phyloP scores from a whole-genome alignment of 2,113 vertebrate genomes.

The Lycocorax pyrrhopterus region DNA sequence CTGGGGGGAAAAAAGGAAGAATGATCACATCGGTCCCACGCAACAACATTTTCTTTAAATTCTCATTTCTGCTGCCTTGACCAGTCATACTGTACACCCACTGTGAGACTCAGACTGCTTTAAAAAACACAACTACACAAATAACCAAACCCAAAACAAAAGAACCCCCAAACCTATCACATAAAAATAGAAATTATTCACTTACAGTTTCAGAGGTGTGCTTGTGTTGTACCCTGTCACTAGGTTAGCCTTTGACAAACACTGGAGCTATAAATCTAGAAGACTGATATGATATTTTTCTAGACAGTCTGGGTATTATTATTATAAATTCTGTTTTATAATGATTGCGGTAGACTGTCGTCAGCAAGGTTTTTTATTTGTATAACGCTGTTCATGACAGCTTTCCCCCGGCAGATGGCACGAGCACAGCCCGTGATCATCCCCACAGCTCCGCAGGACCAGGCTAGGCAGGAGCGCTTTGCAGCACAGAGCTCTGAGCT shows the following conservation, averaged over 20 bases:
- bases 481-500: background rate
- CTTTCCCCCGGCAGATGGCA: conserved; percentile 37
- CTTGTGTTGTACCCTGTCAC: background rate
- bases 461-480: background rate
- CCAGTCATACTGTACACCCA: background rate
- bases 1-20: background rate
- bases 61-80: background rate
- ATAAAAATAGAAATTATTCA: background rate
- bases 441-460: background rate
- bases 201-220: background rate
- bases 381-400: background rate
- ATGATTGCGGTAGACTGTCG: fast-evolving
- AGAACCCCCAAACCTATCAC: background rate
- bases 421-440: background rate
- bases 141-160: background rate
- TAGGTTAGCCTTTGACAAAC: background rate
- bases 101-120: background rate
- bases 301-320: background rate
- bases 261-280: background rate
- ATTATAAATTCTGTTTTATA: background rate
- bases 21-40: background rate
- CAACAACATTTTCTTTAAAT: background rate
- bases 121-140: background rate
- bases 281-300: background rate
- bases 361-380: background rate